Evolutionary conservation across 2,888 invertebrate species (phyloP).

Genomic region (Agapetus fuscipes): DNA sequence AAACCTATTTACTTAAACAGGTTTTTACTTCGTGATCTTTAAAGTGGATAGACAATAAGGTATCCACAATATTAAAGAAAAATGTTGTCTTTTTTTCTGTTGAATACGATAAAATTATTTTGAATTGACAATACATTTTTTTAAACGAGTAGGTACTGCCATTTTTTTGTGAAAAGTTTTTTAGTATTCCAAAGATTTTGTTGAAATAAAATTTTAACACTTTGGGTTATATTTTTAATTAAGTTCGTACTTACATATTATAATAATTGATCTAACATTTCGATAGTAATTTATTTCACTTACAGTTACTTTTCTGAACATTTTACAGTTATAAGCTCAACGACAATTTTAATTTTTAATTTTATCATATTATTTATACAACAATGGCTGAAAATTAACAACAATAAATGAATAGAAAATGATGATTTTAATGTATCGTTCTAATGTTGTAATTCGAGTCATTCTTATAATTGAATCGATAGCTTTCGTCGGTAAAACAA

Average conservation of each 20-base stretch:
- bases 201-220: background rate
- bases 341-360: slow-evolving; percentile 11
- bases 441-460: no score
- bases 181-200: background rate
- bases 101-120: background rate
- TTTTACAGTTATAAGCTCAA: slow-evolving; percentile 18
- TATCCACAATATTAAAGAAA: background rate
- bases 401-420: no score
- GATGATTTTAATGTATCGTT: no score
- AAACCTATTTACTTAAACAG: background rate
- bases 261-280: no score
- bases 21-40: no score
- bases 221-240: background rate
- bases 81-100: background rate
- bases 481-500: no score
- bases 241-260: background rate
- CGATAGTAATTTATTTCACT: background rate
- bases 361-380: slow-evolving; percentile 4
- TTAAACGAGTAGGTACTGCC: background rate
- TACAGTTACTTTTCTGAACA: background rate
- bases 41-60: no score
- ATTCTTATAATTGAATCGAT: no score
- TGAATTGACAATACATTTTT: background rate
- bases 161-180: background rate
- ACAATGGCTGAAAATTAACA: no score